Evolutionary conservation across 2,888 invertebrate genomes (phyloP).

Genomic region (Harmothoe impar): DNA sequence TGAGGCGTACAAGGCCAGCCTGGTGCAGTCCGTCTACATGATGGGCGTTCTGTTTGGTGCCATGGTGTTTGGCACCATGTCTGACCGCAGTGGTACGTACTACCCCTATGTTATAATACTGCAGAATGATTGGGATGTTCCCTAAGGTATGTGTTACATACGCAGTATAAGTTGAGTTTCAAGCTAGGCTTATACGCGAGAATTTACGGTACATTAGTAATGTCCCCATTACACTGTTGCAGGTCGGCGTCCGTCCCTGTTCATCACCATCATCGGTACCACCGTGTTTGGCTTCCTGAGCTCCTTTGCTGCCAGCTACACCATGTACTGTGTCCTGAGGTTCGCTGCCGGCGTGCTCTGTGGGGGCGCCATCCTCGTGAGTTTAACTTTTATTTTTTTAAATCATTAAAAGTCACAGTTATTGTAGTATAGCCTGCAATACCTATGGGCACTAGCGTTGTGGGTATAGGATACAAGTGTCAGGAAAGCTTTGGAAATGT

Average conservation of each 20-base stretch:
- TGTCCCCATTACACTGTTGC: no score
- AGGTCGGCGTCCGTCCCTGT: slow-evolving; percentile 66
- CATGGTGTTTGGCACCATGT: slow-evolving; percentile 68
- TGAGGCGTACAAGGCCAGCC: slow-evolving; percentile 69
- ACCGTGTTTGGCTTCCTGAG: slow-evolving; percentile 48
- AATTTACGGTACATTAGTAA: no score
- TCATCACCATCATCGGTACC: slow-evolving; percentile 64
- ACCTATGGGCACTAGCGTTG: no score
- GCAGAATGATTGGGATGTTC: no score
- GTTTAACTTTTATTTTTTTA: slow-evolving; percentile 4
- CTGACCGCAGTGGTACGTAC: slow-evolving; percentile 66
- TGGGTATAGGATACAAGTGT: no score
- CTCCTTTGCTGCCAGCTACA: slow-evolving; percentile 38
- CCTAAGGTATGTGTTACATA: no score
- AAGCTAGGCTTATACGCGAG: no score
- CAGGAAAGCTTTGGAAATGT: no score
- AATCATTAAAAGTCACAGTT: background rate
- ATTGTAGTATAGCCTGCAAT: no score
- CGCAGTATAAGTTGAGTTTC: no score
- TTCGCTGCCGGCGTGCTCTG: slow-evolving; percentile 58
- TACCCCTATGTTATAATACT: no score
- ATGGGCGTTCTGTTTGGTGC: slow-evolving; percentile 70
- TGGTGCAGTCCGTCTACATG: slow-evolving; percentile 72
- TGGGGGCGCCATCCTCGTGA: slow-evolving; percentile 63
- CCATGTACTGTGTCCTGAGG: slow-evolving; percentile 30